A percentile compares a stretch with the other conserved stretches of the same genome.
phyloP scores from a whole-genome alignment of 2,888 invertebrate genomes.

The Orthosia cruda region DNA sequence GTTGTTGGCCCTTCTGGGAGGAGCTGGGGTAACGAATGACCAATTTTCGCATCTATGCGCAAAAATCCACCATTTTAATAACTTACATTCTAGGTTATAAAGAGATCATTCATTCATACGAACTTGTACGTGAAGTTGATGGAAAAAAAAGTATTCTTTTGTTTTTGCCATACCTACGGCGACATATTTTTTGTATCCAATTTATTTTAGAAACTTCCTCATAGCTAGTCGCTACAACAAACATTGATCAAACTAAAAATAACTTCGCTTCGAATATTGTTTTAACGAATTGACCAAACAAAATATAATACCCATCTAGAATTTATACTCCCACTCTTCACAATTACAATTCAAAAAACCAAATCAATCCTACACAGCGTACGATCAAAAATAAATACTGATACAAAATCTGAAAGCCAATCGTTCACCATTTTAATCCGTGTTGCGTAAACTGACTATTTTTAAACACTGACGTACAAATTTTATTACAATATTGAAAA shows the following conservation, averaged over 20 bases:
- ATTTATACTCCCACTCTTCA: conserved; percentile 10
- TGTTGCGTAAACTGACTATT: conserved; percentile 50
- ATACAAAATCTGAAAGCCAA: conserved; percentile 23
- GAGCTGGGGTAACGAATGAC: no score
- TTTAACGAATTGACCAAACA: not conserved
- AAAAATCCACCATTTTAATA: no score
- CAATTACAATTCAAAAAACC: conserved; percentile 28
- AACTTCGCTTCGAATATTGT: not conserved
- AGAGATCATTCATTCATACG: no score
- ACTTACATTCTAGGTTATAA: no score
- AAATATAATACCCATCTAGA: not conserved
- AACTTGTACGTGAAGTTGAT: no score
- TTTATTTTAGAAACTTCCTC: conserved; percentile 5
- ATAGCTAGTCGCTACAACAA: not conserved
- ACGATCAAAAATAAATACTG: conserved; percentile 46
- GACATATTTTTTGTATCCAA: not conserved
- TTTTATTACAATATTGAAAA: conserved; percentile 61
- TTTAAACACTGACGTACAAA: conserved; percentile 65
- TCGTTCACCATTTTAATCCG: conserved; percentile 51
- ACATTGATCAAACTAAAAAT: conserved; percentile 13
- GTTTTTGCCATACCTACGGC: not conserved
- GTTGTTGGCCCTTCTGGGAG: no score
- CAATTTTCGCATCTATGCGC: no score
- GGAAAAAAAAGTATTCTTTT: no score
- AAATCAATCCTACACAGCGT: conserved; percentile 20